phyloP scores from a whole-genome alignment of 2,797 vertebrate species.

The Cebuella pygmaea region DNA sequence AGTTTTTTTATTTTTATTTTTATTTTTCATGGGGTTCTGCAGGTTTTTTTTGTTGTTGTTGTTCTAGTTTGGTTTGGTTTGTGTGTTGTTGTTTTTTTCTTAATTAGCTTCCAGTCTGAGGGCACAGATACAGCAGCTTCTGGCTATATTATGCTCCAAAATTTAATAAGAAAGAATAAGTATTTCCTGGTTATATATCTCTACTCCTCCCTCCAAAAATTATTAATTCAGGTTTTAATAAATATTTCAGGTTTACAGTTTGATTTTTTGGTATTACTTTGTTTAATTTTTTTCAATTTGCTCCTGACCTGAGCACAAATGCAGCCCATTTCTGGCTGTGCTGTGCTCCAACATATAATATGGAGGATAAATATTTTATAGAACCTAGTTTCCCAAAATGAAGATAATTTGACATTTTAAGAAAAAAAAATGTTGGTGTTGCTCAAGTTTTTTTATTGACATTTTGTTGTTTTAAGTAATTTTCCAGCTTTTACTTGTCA shows the following conservation, averaged over 20 bases:
- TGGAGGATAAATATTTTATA: conserved; percentile 47
- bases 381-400: neutral
- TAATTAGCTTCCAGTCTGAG: neutral
- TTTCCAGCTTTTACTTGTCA: conserved; percentile 3
- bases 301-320: conserved; percentile 44
- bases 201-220: neutral
- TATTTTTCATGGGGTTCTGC: neutral
- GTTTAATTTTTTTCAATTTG: conserved; percentile 34
- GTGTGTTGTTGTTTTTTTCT: neutral
- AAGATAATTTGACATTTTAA: conserved; percentile 21
- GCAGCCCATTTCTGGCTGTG: neutral
- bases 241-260: neutral
- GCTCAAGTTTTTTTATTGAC: neutral
- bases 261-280: conserved; percentile 1
- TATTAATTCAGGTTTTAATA: conserved; percentile 13
- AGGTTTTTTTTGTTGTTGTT: neutral
- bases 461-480: conserved; percentile 27
- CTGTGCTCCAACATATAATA: neutral
- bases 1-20: neutral
- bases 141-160: conserved; percentile 39
- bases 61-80: conserved; percentile 12
- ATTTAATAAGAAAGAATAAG: conserved; percentile 12
- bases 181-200: conserved; percentile 33
- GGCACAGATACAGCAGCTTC: conserved; percentile 39
- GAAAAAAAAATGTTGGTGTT: conserved; percentile 15